A percentile compares a stretch with the other conserved stretches of the same genome.
These are phyloP conservation scores for Trypoxylus dichotomus DNA, from an alignment of 1,140 invertebrate genomes.

Conservation along the genomic window DNA sequence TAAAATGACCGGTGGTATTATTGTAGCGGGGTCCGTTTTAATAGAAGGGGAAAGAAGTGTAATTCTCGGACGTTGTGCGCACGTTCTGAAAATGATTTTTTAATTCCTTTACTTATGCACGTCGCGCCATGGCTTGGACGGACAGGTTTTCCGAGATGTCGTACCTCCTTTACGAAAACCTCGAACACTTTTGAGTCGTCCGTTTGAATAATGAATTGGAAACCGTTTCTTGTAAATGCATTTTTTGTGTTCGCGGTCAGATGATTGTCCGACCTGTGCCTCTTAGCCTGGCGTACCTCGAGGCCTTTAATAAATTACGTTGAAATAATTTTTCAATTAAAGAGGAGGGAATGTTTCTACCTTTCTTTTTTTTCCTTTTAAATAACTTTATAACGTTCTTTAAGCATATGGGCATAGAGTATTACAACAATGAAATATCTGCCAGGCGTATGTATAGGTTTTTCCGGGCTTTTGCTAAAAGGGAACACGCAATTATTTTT, in stretches of 20 bases:
- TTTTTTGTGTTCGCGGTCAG: not conserved
- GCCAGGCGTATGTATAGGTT: too few species aligned
- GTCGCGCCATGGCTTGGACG: not conserved
- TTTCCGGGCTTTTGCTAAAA: too few species aligned
- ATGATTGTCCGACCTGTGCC: not conserved
- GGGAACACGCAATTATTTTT: too few species aligned
- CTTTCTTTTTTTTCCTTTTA: too few species aligned
- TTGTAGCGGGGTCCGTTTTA: not conserved
- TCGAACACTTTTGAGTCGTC: not conserved
- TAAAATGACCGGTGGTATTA: conserved; percentile 12
- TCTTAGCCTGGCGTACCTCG: not conserved
- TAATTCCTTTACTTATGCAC: not conserved
- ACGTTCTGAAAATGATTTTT: not conserved
- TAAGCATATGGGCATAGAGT: too few species aligned
- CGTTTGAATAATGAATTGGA: conserved; percentile 3
- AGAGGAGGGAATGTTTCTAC: not conserved
- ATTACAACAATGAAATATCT: too few species aligned
- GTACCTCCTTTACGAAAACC: not conserved
- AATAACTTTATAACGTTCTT: too few species aligned
- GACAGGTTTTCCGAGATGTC: not conserved
- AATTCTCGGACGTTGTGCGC: not conserved
- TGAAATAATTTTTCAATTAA: not conserved
- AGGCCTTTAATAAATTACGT: conserved; percentile 2
- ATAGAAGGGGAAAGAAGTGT: not conserved
- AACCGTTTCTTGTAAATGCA: not conserved